phyloP scores from a whole-genome alignment of 2,888 invertebrate species.

The Pollenia angustigena region DNA sequence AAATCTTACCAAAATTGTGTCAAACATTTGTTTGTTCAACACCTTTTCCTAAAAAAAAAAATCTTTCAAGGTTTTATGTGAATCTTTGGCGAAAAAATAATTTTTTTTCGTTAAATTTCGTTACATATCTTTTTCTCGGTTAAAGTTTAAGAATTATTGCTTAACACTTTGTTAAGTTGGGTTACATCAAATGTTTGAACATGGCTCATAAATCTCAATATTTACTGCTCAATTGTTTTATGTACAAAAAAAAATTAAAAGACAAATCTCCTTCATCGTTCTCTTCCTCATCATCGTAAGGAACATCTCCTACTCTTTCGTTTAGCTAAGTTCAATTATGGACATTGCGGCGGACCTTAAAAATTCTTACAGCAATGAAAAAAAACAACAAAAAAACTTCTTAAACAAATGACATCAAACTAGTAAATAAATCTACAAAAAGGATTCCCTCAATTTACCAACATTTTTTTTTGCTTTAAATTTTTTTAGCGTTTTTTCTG shows the following conservation, averaged over 20 bases:
- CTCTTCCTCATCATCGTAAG: conserved; percentile 35
- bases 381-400: conserved; percentile 25
- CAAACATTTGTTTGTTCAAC: conserved; percentile 68
- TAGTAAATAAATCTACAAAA: conserved; percentile 72
- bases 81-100: conserved; percentile 10
- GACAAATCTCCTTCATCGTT: conserved; percentile 34
- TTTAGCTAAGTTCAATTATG: conserved; percentile 31
- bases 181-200: conserved; percentile 82
- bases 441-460: conserved; percentile 67
- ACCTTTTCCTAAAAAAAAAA: conserved; percentile 39
- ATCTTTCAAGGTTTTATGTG: not conserved
- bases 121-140: conserved; percentile 2
- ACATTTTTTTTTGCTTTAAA: conserved; percentile 18
- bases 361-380: conserved; percentile 11
- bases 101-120: not conserved
- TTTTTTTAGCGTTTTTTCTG: not conserved
- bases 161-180: conserved; percentile 72
- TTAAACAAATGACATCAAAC: conserved; percentile 70
- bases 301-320: conserved; percentile 47
- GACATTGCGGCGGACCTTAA: conserved; percentile 13
- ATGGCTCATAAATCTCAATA: conserved; percentile 81
- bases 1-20: conserved; percentile 62
- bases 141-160: conserved; percentile 70
- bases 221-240: conserved; percentile 81
- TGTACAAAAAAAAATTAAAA: conserved; percentile 49